Percentiles rank a stretch among this genome's conserved stretches.
These are phyloP conservation scores for Heliconius hermathena DNA, from an alignment of 1,140 invertebrate genomes.

Conservation along the genomic window DNA sequence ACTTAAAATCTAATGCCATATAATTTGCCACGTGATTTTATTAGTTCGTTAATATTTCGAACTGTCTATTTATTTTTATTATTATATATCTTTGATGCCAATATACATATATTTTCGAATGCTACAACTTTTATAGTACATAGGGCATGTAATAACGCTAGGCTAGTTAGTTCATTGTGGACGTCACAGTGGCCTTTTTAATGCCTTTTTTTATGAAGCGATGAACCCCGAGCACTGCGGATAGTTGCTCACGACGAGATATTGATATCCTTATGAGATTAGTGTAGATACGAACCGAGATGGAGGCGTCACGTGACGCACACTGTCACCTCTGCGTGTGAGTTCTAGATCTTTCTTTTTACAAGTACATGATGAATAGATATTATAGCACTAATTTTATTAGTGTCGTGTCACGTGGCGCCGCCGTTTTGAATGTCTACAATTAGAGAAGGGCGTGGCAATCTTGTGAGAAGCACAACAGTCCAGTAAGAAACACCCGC, in stretches of 20 bases:
- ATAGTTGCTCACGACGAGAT: slow-evolving; percentile 39
- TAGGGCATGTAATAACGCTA: slow-evolving; percentile 72
- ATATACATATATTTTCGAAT: slow-evolving; percentile 54
- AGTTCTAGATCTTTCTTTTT: slow-evolving; percentile 1
- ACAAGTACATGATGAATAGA: slow-evolving; percentile 10
- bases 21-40: slow-evolving; percentile 78
- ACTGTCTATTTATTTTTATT: slow-evolving; percentile 74
- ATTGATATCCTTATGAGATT: slow-evolving; percentile 44
- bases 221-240: slow-evolving; percentile 55
- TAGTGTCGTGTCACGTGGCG: slow-evolving; percentile 3
- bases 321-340: slow-evolving; percentile 1
- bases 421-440: slow-evolving; percentile 16
- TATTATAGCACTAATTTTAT: slow-evolving; percentile 24
- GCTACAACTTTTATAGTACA: slow-evolving; percentile 50
- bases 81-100: slow-evolving; percentile 58
- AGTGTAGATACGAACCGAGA: slow-evolving; percentile 35
- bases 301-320: not conserved
- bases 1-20: slow-evolving; percentile 82
- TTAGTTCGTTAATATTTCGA: slow-evolving; percentile 75
- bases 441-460: slow-evolving; percentile 51
- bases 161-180: slow-evolving; percentile 75
- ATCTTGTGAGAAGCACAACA: slow-evolving; percentile 67
- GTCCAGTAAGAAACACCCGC: slow-evolving; percentile 75
- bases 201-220: slow-evolving; percentile 71
- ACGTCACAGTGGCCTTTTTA: slow-evolving; percentile 73